Percentiles rank a stretch among this genome's conserved stretches.
Conservation (phyloP, 2,888 invertebrate genomes). For the Muscina levida region DNA sequence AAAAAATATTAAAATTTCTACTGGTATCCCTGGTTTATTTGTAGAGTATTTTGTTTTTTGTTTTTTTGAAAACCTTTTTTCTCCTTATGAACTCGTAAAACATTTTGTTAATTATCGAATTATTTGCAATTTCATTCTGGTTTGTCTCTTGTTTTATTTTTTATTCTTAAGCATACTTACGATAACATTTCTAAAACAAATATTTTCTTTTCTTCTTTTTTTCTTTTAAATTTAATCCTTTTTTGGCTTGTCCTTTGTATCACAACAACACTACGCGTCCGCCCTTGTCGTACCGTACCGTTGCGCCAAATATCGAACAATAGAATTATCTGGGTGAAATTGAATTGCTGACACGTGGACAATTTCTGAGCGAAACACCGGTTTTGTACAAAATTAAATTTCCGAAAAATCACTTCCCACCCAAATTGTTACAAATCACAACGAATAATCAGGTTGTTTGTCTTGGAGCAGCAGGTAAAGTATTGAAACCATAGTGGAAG, state of each 20-base stretch:
- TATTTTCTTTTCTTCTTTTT: conserved; percentile 10
- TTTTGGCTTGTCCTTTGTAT: conserved; percentile 10
- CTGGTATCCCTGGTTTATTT: no score
- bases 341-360: conserved; percentile 80
- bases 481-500: conserved; percentile 27
- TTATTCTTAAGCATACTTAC: conserved; percentile 36
- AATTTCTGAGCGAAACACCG: conserved; percentile 76
- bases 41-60: no score
- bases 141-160: conserved; percentile 20
- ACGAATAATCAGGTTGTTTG: conserved; percentile 83
- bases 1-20: no score
- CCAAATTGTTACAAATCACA: conserved; percentile 82
- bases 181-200: conserved; percentile 37
- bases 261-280: not conserved
- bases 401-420: conserved; percentile 82
- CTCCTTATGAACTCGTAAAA: no score
- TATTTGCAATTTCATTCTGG: not conserved
- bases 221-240: conserved; percentile 32
- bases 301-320: not conserved
- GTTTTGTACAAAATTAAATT: conserved; percentile 83
- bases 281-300: no score
- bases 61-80: no score
- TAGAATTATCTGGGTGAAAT: conserved; percentile 83
- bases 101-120: no score
- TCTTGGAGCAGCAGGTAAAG: conserved; percentile 82